Base-by-base conservation (phyloP, 2,113 vertebrate species). In the Beaufortia kweichowensis region DNA sequence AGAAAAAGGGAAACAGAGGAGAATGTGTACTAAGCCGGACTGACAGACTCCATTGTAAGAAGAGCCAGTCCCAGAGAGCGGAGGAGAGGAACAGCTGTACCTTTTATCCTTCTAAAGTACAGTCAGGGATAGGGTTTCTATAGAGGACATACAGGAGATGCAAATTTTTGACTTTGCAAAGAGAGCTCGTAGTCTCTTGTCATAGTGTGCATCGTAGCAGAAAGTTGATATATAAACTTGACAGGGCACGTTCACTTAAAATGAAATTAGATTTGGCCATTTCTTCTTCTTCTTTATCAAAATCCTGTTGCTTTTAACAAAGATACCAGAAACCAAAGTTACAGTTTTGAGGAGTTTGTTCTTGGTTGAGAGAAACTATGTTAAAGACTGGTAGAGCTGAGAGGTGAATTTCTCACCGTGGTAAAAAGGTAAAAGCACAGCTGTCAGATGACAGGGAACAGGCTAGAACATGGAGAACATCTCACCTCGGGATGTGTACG, bases 231-330 rank as follows among this genome's bases (percentile, higher is more conserved):
- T 77, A 24, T 84, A 83, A 84, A 83, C 76, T 82, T 72, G 59
- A 31, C 77, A 76, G 59, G 50, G 19, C 76, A 70, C 78, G 53
- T 79, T 86, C 76, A 86, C 78, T 76, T 78, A 53, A 77, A 76
- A 68, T 61, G 83, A 84, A 85, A 86, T 82, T 76, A 79, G 82
- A 88, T 86, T 85, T 84, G 84, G 79, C 83, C 76, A 56, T 21
- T 56, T 50, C 26, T 35, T 23, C n/a, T 55, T 33, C 23, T 17
- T 53, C 29, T 69, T 35, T 23, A 41, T 23, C n/a, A 24, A 55
- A 70, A 69, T 56, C 48, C 68, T 62, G 28, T 21, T 11, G 68
- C 75, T 66, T 60, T 62, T 59, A 6, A 39, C 53, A 78, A 77
- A 31, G 24, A 61, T 8, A 9, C 75, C 33, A 76, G 19, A 69